Percentiles rank a stretch among this genome's conserved stretches.
Conservation (phyloP, 2,113 vertebrate genomes). For the Platichthys flesus region DNA sequence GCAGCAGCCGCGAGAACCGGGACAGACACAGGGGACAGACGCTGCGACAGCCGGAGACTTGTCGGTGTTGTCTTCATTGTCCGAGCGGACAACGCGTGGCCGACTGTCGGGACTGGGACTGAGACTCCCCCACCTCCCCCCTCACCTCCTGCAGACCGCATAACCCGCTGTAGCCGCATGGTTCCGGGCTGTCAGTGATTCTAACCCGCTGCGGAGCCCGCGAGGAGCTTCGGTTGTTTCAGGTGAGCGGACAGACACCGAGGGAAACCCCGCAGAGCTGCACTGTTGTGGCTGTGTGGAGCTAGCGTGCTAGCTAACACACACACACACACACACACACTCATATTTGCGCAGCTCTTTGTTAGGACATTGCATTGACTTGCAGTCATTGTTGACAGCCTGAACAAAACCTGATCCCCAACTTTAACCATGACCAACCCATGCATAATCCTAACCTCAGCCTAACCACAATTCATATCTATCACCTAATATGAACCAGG, state of each 20-base stretch:
- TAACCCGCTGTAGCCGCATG: neutral
- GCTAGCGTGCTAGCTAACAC: constrained; percentile 57
- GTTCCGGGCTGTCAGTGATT: constrained; percentile 11
- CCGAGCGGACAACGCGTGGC: constrained; percentile 60
- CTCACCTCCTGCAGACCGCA: neutral
- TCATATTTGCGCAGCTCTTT: neutral
- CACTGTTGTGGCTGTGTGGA: constrained; percentile 35
- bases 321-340: neutral
- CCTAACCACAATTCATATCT: no score
- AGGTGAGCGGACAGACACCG: constrained; percentile 65
- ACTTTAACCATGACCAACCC: no score
- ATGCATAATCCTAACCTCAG: no score
- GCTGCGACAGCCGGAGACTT: constrained; percentile 16
- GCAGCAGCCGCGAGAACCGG: neutral
- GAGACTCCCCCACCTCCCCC: neutral
- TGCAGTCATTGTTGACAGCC: neutral
- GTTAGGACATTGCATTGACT: neutral
- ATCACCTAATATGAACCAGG: no score
- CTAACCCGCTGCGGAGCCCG: neutral
- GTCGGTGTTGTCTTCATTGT: constrained; percentile 41
- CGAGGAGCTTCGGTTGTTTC: constrained; percentile 11
- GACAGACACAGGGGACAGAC: neutral
- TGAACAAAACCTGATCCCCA: neutral
- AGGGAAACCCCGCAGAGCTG: constrained; percentile 43
- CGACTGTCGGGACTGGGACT: constrained; percentile 9